phyloP scores from a whole-genome alignment of 2,113 vertebrate species.

The Anarrhichthys ocellatus region DNA sequence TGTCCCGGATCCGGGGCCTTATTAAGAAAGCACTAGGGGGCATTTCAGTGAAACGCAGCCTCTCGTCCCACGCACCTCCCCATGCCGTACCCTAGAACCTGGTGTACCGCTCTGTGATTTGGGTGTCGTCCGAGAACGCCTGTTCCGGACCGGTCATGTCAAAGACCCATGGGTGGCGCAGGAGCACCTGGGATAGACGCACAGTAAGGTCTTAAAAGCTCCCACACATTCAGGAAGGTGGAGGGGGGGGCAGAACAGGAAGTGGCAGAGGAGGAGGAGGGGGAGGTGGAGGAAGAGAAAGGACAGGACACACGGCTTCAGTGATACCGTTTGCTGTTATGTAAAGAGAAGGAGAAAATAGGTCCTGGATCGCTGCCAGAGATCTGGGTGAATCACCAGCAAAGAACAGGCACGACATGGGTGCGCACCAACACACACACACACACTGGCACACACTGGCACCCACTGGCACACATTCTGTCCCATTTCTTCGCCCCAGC shows the following conservation, averaged over 20 bases:
- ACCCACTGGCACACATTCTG: conserved; percentile 68
- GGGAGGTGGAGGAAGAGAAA: conserved; percentile 56
- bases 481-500: conserved; percentile 76
- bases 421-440: conserved; percentile 53
- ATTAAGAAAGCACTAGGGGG: conserved; percentile 49
- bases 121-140: conserved; percentile 52
- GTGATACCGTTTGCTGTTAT: conserved; percentile 77
- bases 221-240: conserved; percentile 43
- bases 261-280: conserved; percentile 51
- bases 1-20: conserved; percentile 68
- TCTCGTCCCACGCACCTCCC: conserved; percentile 55
- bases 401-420: conserved; percentile 73
- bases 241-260: conserved; percentile 52
- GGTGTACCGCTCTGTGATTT: conserved; percentile 27
- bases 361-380: conserved; percentile 81
- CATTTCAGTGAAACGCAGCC: conserved; percentile 49
- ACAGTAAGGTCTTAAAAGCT: conserved; percentile 37
- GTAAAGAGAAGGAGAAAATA: conserved; percentile 84
- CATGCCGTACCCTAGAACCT: conserved; percentile 36
- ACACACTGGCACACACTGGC: conserved; percentile 38
- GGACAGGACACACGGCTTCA: conserved; percentile 66
- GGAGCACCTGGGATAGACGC: conserved; percentile 35
- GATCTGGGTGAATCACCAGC: conserved; percentile 80
- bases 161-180: conserved; percentile 32
- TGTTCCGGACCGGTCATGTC: conserved; percentile 52